A percentile compares a stretch with the other conserved stretches of the same genome.
phyloP scores from a whole-genome alignment of 2,113 vertebrate genomes.

The Pelobates fuscus region DNA sequence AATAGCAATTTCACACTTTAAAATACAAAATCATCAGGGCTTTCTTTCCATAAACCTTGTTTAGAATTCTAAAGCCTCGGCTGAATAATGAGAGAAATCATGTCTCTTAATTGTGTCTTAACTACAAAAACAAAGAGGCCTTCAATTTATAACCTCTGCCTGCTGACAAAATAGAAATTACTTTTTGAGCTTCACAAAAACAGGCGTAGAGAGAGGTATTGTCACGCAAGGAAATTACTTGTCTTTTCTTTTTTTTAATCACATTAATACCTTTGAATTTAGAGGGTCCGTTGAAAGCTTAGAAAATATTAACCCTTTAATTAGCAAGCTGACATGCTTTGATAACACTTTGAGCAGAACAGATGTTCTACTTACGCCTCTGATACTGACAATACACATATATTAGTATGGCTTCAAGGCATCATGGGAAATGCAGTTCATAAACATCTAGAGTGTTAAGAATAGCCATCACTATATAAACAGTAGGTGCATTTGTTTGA shows the following conservation, averaged over 20 bases:
- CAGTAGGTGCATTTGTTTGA: no score
- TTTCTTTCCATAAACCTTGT: background rate
- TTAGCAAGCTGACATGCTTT: background rate
- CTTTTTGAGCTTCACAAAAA: background rate
- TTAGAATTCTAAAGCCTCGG: background rate
- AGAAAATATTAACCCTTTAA: background rate
- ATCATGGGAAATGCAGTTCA: no score
- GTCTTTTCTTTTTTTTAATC: slow-evolving; percentile 10
- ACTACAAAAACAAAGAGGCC: slow-evolving; percentile 19
- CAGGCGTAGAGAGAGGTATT: slow-evolving; percentile 1
- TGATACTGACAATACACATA: no score
- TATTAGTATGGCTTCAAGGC: no score
- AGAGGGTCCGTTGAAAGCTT: background rate
- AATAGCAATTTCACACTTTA: background rate
- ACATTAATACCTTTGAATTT: slow-evolving; percentile 4
- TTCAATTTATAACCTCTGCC: background rate
- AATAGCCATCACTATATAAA: no score
- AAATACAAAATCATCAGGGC: background rate
- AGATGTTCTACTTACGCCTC: no score
- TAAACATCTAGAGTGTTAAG: no score
- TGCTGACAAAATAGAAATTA: background rate
- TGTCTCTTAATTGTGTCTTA: background rate
- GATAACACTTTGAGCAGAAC: no score
- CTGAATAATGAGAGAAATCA: slow-evolving; percentile 17
- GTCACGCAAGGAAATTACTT: background rate